These are phyloP conservation scores for Gnathonemus echidnorhynchus DNA, from an alignment of 2,113 vertebrate species.

Conservation along the genomic window DNA sequence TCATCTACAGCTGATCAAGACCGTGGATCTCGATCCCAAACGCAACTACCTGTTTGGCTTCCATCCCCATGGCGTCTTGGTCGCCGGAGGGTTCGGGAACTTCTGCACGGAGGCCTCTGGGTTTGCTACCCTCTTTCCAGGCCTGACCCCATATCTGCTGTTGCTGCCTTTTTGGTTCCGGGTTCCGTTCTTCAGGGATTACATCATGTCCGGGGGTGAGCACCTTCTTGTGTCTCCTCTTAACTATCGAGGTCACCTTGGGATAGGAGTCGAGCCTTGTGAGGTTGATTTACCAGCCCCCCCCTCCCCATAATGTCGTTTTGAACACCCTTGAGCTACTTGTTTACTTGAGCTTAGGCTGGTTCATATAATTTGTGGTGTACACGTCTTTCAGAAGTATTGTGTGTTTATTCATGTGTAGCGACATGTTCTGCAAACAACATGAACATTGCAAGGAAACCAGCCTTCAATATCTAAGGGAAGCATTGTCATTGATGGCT, in stretches of 20 bases:
- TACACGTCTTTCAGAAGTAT: neutral
- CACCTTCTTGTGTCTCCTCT: neutral
- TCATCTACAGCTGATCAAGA: conserved; percentile 61
- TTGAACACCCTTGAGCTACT: neutral
- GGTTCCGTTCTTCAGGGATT: conserved; percentile 65
- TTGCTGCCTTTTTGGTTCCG: conserved; percentile 69
- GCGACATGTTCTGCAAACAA: neutral
- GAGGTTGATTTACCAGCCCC: neutral
- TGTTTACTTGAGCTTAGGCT: neutral
- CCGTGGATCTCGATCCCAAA: conserved; percentile 47
- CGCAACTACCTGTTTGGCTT: conserved; percentile 68
- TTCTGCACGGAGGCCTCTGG: conserved; percentile 68
- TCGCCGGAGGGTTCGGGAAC: conserved; percentile 61
- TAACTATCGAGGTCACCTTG: neutral
- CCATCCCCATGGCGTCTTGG: conserved; percentile 66
- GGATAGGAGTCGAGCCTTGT: neutral
- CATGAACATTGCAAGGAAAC: neutral
- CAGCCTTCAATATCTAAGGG: neutral
- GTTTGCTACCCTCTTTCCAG: conserved; percentile 59
- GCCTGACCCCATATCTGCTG: conserved; percentile 58
- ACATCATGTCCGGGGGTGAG: conserved; percentile 65
- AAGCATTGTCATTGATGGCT: neutral
- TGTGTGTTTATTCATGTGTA: neutral
- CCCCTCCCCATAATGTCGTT: neutral
- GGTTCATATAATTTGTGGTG: neutral